Evolutionary conservation across 2,113 vertebrate genomes (phyloP), one percentile per base, ranked within the genome.

Genomic region (Pogonocichla stellata): DNA sequence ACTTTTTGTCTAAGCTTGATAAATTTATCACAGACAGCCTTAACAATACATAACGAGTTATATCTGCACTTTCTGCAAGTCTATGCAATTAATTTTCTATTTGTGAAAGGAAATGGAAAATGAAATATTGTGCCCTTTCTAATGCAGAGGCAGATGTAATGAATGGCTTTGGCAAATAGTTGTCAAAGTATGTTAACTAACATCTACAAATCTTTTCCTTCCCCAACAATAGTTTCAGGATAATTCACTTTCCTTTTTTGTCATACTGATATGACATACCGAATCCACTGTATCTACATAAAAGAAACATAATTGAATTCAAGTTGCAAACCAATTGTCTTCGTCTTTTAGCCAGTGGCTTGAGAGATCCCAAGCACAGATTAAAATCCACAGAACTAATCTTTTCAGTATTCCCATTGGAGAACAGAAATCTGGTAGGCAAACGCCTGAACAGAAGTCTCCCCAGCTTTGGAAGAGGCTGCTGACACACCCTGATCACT

Each of bases 1-100:
- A 93, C 73, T 97, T 97, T 97, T 96, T 97, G 88, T 96, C 88
- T 96, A 89, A 93, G 82, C 95, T 97, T 93, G 95, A 97, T 97
- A 96, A 95, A 97, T 95, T 91, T 96, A 94, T 97, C 95, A 95
- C 66, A 89, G 95, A 90, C 90, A 93, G 86, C 88, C 88, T 96
- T 97, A 97, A 97, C 97, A 97, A 96, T 96, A 96, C 81, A 95
- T 96, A 90, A 92, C 58, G 53, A 74, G 85, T 95, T 96, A 83
- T 92, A 89, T 77, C 91, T 97, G 80, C 45, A 93, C 85, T 95
- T 92, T 95, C 90, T 95, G 94, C 81, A 94, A 95, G 94, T 93
- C 85, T 90, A 12, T 51, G 80, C 80, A 93, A 97, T 97, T 97
- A 97, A 92, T 93, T 96, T 97, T 93, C 96, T 96, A 91, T 94